phyloP scores from a whole-genome alignment of 2,888 invertebrate genomes.

The Drosophila tanythrix region DNA sequence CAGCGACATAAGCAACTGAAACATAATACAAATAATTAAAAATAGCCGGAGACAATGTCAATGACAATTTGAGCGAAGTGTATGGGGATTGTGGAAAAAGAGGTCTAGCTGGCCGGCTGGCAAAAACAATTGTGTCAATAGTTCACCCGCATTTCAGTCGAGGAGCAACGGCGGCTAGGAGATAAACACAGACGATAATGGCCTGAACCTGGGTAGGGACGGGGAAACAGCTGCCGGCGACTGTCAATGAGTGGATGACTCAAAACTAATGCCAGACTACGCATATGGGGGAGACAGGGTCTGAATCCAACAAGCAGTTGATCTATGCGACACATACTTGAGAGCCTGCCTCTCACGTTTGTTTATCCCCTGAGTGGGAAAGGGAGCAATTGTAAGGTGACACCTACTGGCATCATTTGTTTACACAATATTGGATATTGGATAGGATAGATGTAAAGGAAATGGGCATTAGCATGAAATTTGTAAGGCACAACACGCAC shows the following conservation, averaged over 20 bases:
- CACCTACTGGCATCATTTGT: constrained; percentile 77
- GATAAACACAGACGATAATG: constrained; percentile 74
- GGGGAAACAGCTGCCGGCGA: constrained; percentile 65
- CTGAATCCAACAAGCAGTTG: constrained; percentile 69
- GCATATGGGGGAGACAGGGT: neutral
- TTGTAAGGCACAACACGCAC: constrained; percentile 79
- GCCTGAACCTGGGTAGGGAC: constrained; percentile 7
- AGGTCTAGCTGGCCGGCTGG: constrained; percentile 53
- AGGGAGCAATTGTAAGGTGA: constrained; percentile 62
- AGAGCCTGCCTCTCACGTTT: constrained; percentile 14
- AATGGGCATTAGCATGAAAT: constrained; percentile 75
- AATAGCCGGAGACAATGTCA: constrained; percentile 64
- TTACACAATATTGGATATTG: constrained; percentile 79
- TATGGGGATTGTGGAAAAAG: constrained; percentile 19
- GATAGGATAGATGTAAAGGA: constrained; percentile 63
- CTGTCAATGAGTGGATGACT: constrained; percentile 67
- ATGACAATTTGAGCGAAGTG: constrained; percentile 1
- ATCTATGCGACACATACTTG: constrained; percentile 66
- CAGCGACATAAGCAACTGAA: constrained; percentile 60
- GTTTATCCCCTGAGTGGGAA: constrained; percentile 15
- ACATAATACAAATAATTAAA: constrained; percentile 80
- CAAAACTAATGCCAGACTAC: constrained; percentile 53
- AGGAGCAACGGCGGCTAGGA: constrained; percentile 37
- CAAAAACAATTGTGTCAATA: constrained; percentile 79
- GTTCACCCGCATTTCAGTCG: constrained; percentile 71